Evolutionary conservation across 2,797 vertebrate species (phyloP).

Genomic region (Anguilla obscura): DNA sequence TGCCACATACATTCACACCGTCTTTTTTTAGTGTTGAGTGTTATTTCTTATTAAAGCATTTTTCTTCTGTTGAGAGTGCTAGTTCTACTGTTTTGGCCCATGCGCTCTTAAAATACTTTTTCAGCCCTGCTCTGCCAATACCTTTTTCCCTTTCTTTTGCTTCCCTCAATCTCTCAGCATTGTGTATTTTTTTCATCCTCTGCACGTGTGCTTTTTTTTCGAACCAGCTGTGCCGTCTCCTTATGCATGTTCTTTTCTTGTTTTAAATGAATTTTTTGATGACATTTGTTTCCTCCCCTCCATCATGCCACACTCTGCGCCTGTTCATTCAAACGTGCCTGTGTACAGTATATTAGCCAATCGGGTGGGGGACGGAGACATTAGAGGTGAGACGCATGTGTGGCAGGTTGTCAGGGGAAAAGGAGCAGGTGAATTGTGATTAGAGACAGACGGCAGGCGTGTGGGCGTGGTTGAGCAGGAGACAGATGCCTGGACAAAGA

Average conservation of each 20-base stretch:
- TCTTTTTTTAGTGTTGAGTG: no score
- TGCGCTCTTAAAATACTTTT: no score
- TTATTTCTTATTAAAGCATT: no score
- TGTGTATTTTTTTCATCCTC: constrained; percentile 22
- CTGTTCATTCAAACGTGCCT: no score
- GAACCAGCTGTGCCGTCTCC: no score
- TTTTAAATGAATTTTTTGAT: no score
- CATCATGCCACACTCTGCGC: no score
- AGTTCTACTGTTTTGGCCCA: no score
- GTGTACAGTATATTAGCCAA: background rate
- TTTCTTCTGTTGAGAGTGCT: no score
- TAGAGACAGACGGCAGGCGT: background rate
- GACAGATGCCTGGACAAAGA: background rate
- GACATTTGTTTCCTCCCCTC: no score
- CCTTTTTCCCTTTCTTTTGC: constrained; percentile 3
- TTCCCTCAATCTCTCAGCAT: background rate
- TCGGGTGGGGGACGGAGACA: background rate
- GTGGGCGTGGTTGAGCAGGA: background rate
- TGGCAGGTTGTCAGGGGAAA: background rate
- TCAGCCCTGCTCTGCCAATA: constrained; percentile 26
- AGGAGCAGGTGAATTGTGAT: background rate
- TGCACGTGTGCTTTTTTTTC: background rate
- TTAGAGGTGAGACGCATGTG: background rate
- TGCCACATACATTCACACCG: background rate
- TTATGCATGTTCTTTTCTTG: no score